These are phyloP conservation scores for Epinephelus coioides DNA, from an alignment of 2,797 vertebrate genomes.

Conservation along the genomic window DNA sequence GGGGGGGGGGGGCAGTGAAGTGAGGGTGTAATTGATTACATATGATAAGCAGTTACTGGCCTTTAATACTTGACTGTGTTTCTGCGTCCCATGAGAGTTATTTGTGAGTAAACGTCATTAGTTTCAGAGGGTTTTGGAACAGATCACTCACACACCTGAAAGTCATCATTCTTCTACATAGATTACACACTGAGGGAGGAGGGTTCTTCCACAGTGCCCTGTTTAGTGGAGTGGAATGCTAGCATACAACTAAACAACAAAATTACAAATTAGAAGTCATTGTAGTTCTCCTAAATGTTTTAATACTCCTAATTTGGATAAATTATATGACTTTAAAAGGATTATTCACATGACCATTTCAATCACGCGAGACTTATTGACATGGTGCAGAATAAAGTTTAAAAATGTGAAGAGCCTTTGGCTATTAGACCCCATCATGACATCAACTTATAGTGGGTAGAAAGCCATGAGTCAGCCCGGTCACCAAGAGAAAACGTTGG, in stretches of 20 bases:
- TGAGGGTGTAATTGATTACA: slow-evolving; percentile 51
- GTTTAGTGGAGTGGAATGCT: slow-evolving; percentile 9
- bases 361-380: too few relatives aligned
- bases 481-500: too few relatives aligned
- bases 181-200: slow-evolving; percentile 13
- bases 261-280: not conserved
- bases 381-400: too few relatives aligned
- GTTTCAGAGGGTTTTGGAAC: slow-evolving; percentile 32
- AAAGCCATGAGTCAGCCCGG: too few relatives aligned
- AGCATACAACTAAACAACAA: slow-evolving; percentile 16
- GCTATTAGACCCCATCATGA: too few relatives aligned
- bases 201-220: not conserved
- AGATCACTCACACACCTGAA: slow-evolving; percentile 44
- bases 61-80: slow-evolving; percentile 27
- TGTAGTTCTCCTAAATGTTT: slow-evolving; percentile 10
- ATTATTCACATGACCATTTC: not conserved
- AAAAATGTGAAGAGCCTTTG: too few relatives aligned
- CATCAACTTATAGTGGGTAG: too few relatives aligned
- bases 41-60: slow-evolving; percentile 37
- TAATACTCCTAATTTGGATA: slow-evolving; percentile 16
- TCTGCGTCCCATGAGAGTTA: slow-evolving; percentile 7
- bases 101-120: slow-evolving; percentile 27
- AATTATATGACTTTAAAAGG: slow-evolving; percentile 8
- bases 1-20: not conserved
- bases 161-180: slow-evolving; percentile 23